Base-by-base conservation (phyloP, 2,113 vertebrate genomes). In the Prinia subflava region DNA sequence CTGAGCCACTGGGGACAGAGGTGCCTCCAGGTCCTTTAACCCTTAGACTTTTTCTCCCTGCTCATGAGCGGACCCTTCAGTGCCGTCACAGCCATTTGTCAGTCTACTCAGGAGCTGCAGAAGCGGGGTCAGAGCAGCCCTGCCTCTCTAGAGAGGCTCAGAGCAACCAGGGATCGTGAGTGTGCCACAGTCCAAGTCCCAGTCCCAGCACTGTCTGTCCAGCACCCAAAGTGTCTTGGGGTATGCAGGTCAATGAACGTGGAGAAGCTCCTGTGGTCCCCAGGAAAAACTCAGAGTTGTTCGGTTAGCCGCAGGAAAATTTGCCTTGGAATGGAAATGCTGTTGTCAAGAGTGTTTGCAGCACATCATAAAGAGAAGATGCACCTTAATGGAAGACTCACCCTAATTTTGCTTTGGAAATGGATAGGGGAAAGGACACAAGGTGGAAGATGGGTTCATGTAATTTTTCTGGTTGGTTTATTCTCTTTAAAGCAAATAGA, bases 61-160 rank as follows among this genome's bases (percentile, higher is more conserved):
- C 16, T 68, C 5, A 22, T 14, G 12, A 83, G 25, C 13, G 1
- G 4, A 12, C 24, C 11, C 15, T 24, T 52, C 0, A 0, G 2
- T 44, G 35, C 9, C 67, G 41, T 67, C 46, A 22, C 63, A 81
- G n/a, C 16, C 20, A 4, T 9, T 9, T 33, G 49, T 35, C 50
- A 42, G 15, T 30, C 50, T 64, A 52, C 39, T 70, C 57, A 47
- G 70, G 27, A 93, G 70, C 52, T 65, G 24, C 52, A 82, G 39
- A 30, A 1, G 6, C 30, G 68, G 11, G 11, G 5, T 44, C 37
- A 39, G 23, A 74, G 55, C 44, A 90, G 50, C 22, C 8, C 60
- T 35, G 33, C 63, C n/a, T 69, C 15, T 57, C 62, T 33, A 16
- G 25, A 75, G 39, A 76, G 25, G 13, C n/a, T 47, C 11, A 35